These are phyloP conservation scores for Enteromius argenteus DNA, from an alignment of 2,797 vertebrate species.

Conservation along the genomic window DNA sequence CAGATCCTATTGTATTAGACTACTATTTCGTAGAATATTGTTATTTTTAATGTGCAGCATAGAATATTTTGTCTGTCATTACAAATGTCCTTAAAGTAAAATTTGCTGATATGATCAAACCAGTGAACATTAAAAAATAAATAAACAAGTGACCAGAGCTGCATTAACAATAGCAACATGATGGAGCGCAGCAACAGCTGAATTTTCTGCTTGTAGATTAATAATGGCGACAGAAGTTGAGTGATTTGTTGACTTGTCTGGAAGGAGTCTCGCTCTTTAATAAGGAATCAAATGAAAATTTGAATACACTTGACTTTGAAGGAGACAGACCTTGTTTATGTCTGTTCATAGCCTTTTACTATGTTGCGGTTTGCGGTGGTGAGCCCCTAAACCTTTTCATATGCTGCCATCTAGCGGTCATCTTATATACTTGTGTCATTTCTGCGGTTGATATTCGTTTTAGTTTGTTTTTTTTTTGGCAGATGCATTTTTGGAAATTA, in stretches of 20 bases:
- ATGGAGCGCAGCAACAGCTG: not conserved
- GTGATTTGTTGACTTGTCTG: not conserved
- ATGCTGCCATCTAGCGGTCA: constrained; percentile 15
- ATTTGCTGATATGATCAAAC: not conserved
- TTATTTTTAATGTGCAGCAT: not conserved
- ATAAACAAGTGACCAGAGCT: not conserved
- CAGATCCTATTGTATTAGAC: too few species aligned
- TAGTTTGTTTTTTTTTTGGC: not conserved
- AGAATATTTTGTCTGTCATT: not conserved
- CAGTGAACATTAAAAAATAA: not conserved
- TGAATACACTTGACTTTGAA: not conserved
- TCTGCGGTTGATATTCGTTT: not conserved
- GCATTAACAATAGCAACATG: not conserved
- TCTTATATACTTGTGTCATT: not conserved
- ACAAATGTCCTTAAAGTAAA: not conserved
- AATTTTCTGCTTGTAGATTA: not conserved
- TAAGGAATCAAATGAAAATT: not conserved
- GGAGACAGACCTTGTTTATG: not conserved
- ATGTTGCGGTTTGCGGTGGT: not conserved
- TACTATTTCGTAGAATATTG: not conserved
- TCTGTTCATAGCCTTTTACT: not conserved
- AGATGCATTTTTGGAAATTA: not conserved
- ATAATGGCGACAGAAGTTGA: not conserved
- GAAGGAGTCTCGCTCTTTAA: not conserved
- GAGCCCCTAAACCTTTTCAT: not conserved